A percentile compares a stretch with the other conserved stretches of the same genome.
phyloP scores from a whole-genome alignment of 2,797 vertebrate genomes.

The Chelonia mydas region DNA sequence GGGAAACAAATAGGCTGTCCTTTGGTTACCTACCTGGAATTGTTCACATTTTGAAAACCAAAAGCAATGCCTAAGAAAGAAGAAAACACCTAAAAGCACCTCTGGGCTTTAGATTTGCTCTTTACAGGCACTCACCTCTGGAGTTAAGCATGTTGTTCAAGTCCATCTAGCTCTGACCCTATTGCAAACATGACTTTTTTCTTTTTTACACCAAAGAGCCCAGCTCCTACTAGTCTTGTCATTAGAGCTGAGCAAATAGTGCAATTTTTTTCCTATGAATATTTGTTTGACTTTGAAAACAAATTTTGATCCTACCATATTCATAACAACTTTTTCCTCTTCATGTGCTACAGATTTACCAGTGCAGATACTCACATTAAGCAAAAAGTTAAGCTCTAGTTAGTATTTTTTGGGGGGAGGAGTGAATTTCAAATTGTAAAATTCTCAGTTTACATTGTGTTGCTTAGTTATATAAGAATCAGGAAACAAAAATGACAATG shows the following conservation, averaged over 20 bases:
- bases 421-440: background rate
- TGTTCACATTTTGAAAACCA: conserved; percentile 79
- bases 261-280: background rate
- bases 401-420: background rate
- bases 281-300: background rate
- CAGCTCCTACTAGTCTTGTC: conserved; percentile 7
- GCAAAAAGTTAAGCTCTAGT: background rate
- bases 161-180: conserved; percentile 35
- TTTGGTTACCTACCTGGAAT: conserved; percentile 87
- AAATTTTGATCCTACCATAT: background rate
- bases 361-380: background rate
- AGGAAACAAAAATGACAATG: conserved; percentile 8
- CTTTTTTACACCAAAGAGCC: background rate
- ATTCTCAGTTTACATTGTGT: background rate
- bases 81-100: conserved; percentile 45
- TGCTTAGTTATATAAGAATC: conserved; percentile 4
- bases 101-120: conserved; percentile 53
- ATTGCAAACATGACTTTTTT: conserved; percentile 31
- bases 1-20: conserved; percentile 88
- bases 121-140: conserved; percentile 38
- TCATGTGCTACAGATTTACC: background rate
- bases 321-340: background rate
- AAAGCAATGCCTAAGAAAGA: conserved; percentile 51
- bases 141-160: conserved; percentile 33
- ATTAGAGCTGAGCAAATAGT: conserved; percentile 14